Conservation (phyloP, 2,113 vertebrate genomes). For the Semnornis frantzii region DNA sequence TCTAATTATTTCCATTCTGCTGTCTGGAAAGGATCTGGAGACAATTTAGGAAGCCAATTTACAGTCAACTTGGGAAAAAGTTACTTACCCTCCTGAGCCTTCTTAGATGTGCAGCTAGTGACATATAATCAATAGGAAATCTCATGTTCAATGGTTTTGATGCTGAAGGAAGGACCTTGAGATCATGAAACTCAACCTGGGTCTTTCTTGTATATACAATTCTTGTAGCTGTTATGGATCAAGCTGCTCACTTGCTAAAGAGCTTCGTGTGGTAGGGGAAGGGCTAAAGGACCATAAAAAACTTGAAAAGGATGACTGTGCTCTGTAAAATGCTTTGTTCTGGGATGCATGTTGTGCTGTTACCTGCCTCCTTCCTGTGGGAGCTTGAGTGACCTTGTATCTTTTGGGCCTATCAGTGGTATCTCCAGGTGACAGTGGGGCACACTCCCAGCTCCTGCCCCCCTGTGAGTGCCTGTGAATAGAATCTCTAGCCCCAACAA, state of each 20-base stretch:
- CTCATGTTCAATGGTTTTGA: background rate
- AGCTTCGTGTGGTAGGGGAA: background rate
- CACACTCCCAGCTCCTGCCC: fast-evolving
- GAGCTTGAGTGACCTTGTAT: background rate
- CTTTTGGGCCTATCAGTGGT: background rate
- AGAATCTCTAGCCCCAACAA: background rate
- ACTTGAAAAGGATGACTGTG: background rate
- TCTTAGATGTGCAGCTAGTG: slow-evolving; percentile 31
- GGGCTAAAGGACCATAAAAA: background rate
- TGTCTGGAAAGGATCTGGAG: slow-evolving; percentile 68
- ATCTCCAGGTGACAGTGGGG: background rate
- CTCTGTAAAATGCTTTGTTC: background rate
- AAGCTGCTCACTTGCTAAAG: background rate
- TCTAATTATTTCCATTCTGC: slow-evolving; percentile 69
- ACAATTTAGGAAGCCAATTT: slow-evolving; percentile 62
- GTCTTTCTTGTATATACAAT: background rate
- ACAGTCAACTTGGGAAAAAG: slow-evolving; percentile 60
- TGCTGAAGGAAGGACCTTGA: background rate
- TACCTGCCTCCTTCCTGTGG: fast-evolving
- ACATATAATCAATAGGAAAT: slow-evolving; percentile 25
- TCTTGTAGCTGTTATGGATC: background rate
- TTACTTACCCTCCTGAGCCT: slow-evolving; percentile 42
- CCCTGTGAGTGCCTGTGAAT: background rate
- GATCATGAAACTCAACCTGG: background rate
- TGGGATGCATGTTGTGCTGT: fast-evolving